These are phyloP conservation scores for Cyclopterus lumpus DNA, from an alignment of 2,797 vertebrate genomes.

Conservation along the genomic window DNA sequence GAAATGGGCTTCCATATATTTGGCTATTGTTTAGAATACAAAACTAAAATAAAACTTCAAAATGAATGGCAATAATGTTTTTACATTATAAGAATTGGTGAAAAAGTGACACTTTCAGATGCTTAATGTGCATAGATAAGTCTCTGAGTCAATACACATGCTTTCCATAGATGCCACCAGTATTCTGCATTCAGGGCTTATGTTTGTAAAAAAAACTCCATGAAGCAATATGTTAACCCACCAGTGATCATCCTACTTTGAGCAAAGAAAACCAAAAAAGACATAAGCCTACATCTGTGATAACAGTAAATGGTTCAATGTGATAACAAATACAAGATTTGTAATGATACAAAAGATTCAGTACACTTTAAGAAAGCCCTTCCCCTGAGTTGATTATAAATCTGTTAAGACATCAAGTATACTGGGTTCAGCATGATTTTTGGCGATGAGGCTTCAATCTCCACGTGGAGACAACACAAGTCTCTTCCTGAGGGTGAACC, in stretches of 20 bases:
- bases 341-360: not conserved
- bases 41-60: not conserved
- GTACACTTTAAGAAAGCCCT: not conserved
- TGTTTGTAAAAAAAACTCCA: not conserved
- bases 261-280: too few species aligned
- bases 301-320: not conserved
- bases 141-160: accelerated
- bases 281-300: not conserved
- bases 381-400: not conserved
- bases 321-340: not conserved
- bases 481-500: constrained; percentile 69
- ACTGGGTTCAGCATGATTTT: not conserved
- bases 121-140: not conserved
- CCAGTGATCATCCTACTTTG: not conserved
- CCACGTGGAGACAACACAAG: constrained; percentile 67
- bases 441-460: not conserved
- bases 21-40: not conserved
- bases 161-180: not conserved
- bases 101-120: not conserved
- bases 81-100: not conserved
- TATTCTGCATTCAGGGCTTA: not conserved
- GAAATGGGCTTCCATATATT: too few species aligned
- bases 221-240: not conserved
- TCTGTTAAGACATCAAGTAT: not conserved
- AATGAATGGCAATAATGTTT: not conserved